These are phyloP conservation scores for Campoplex nolae DNA, from an alignment of 2,888 invertebrate species.

Conservation along the genomic window DNA sequence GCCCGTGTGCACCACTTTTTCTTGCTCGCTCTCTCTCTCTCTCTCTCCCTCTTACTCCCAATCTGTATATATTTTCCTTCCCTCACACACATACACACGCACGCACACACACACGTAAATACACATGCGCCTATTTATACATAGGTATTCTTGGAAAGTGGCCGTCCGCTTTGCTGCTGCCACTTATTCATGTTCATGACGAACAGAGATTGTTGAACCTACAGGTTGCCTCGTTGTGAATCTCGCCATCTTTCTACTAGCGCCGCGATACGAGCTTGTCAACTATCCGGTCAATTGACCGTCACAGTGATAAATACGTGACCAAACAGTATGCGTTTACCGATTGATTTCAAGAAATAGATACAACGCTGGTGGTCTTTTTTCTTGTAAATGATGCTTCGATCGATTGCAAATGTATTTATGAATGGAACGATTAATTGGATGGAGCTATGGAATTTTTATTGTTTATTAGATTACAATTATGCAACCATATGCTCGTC, in stretches of 20 bases:
- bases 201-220: constrained; percentile 38
- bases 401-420: not conserved
- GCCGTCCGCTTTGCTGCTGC: constrained; percentile 32
- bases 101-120: not conserved
- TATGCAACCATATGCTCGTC: not conserved
- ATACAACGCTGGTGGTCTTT: not conserved
- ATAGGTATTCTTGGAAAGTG: constrained; percentile 33
- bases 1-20: constrained; percentile 29
- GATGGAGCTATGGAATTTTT: not conserved
- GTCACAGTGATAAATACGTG: not conserved
- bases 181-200: constrained; percentile 9
- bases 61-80: not conserved
- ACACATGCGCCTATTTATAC: not conserved
- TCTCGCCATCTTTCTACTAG: too few species aligned
- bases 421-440: not conserved
- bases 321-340: not conserved
- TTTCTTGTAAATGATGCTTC: not conserved
- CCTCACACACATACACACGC: not conserved
- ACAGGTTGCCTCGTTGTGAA: constrained; percentile 26
- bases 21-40: not conserved
- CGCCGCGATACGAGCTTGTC: not conserved
- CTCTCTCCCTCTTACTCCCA: not conserved
- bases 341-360: not conserved
- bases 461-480: too few species aligned
- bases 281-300: not conserved